Base-by-base conservation (phyloP, 2,797 vertebrate species). In the Poecilia wingei region DNA sequence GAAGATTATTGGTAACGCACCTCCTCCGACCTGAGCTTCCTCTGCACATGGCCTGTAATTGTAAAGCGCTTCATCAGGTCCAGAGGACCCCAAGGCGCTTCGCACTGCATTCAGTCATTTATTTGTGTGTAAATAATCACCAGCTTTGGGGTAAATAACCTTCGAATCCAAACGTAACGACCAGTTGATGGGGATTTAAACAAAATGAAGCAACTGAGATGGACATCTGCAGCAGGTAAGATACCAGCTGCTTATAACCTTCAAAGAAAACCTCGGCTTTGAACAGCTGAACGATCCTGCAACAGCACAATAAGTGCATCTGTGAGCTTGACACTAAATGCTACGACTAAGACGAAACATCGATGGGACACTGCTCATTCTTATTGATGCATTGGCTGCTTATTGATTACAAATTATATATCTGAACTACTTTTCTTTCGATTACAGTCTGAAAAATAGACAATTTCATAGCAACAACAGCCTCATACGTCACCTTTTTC, bases 321-420 rank as follows among this genome's bases (percentile, higher is more conserved):
- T 91, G 89, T 76, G 68, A 88, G 81, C 61, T 84, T 76, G 71
- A 86, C 90, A 83, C 39, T 90, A 92, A 90, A 81, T 80, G 36
- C 79, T 66, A 79, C 74, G 36, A 83, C 86, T 82, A 83, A 59
- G 36, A 82, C 10, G 41, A 45, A 72, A 75, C 77, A 59, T 78
- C 64, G 73, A 74, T 72, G 70, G 68, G 78, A 88, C 74, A 45
- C 46, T 66, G 74, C 82, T 85, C 89, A 88, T 72, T 51, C 39
- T 84, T 41, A 81, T 28, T 57, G 83, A 79, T 55, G 71, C 53
- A 82, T 85, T 82, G 82, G 87, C 89, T 87, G 90, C 85, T 88
- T 83, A 59, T 68, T 22, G 53, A 3, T 80, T 28, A 79, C 76
- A 79, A 80, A 85, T 20, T 25, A 49, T 36, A 72, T 18, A 69